phyloP scores from a whole-genome alignment of 2,113 vertebrate species.

The Gallinago undulata region DNA sequence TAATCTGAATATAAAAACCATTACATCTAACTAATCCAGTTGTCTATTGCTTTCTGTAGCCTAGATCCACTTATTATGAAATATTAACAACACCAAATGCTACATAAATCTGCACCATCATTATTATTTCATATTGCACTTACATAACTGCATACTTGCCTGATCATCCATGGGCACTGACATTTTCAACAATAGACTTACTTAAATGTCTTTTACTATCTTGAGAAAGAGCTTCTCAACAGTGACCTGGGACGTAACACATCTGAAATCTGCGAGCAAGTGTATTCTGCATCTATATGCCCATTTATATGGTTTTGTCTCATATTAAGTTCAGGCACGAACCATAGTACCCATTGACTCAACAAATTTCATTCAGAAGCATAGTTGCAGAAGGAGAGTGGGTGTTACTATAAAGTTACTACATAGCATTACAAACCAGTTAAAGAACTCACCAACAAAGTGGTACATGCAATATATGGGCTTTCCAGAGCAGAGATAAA shows the following conservation, averaged over 20 bases:
- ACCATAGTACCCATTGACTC: neutral
- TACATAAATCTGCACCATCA: neutral
- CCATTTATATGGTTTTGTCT: neutral
- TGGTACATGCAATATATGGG: neutral
- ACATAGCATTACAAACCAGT: neutral
- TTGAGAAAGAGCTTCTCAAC: neutral
- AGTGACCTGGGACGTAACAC: neutral
- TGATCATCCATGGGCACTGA: neutral
- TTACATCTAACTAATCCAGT: neutral
- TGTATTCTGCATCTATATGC: neutral
- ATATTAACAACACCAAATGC: slow-evolving; percentile 20
- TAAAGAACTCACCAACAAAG: neutral
- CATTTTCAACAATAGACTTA: slow-evolving; percentile 20
- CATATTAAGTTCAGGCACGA: neutral
- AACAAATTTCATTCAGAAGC: slow-evolving; percentile 15
- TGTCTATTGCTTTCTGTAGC: neutral
- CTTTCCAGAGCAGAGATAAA: neutral
- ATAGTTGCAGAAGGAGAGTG: neutral
- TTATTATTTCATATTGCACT: slow-evolving; percentile 41
- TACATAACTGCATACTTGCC: slow-evolving; percentile 3
- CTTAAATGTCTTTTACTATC: neutral
- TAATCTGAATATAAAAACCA: neutral
- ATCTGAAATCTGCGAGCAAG: neutral
- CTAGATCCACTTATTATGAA: slow-evolving; percentile 12
- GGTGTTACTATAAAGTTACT: neutral